Conservation (phyloP, 1,140 invertebrate genomes). For the Fopius arisanus region DNA sequence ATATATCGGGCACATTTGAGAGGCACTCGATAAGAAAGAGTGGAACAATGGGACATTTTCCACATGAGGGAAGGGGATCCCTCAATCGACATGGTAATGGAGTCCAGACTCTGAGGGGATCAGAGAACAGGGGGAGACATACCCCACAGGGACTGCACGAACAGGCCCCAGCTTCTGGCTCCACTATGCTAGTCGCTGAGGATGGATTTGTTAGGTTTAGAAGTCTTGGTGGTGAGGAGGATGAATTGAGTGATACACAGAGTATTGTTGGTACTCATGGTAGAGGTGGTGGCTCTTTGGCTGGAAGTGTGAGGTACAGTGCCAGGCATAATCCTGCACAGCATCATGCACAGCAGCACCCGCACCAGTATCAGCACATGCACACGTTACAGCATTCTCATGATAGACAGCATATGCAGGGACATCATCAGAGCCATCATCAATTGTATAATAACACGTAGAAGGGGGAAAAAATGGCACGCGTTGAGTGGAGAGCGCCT, state of each 20-base stretch:
- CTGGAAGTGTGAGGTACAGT: slow-evolving; percentile 58
- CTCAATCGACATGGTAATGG: slow-evolving; percentile 61
- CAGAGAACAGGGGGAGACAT: slow-evolving; percentile 48
- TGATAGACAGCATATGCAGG: slow-evolving; percentile 44
- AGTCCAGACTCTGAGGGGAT: slow-evolving; percentile 51
- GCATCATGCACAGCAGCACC: slow-evolving; percentile 42
- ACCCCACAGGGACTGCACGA: slow-evolving; percentile 52
- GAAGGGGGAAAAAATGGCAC: slow-evolving; percentile 37
- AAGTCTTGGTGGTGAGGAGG: slow-evolving; percentile 68
- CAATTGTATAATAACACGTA: slow-evolving; percentile 54
- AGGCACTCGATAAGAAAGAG: slow-evolving; percentile 64
- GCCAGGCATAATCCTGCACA: slow-evolving; percentile 49
- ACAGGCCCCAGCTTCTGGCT: slow-evolving; percentile 56
- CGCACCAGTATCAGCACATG: slow-evolving; percentile 44
- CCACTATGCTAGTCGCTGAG: slow-evolving; percentile 81
- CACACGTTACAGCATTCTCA: slow-evolving; percentile 46
- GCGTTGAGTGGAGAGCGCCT: slow-evolving; percentile 37
- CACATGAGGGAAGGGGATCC: slow-evolving; percentile 59
- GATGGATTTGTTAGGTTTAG: slow-evolving; percentile 85
- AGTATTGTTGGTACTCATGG: slow-evolving; percentile 56
- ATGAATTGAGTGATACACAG: slow-evolving; percentile 56
- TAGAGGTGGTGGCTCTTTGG: slow-evolving; percentile 53
- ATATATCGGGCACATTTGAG: slow-evolving; percentile 63
- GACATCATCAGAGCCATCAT: slow-evolving; percentile 50
- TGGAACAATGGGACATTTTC: slow-evolving; percentile 61